These are phyloP conservation scores for Drosophila cardini DNA, from an alignment of 1,140 invertebrate genomes.

Conservation along the genomic window DNA sequence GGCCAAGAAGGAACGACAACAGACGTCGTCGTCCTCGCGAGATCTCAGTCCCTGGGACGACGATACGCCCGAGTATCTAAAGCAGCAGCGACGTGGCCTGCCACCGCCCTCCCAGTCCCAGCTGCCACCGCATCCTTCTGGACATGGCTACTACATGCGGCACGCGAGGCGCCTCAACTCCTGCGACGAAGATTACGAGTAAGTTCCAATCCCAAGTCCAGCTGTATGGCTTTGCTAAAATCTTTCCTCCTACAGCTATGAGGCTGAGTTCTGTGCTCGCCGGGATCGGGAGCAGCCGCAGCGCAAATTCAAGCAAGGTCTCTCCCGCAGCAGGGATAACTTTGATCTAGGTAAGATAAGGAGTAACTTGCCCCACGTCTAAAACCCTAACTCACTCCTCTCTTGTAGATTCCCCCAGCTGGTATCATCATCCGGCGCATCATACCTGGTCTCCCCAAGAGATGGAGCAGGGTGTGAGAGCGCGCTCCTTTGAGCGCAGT, in stretches of 20 bases:
- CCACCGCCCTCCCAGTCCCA: slow-evolving; percentile 47
- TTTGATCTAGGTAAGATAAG: slow-evolving; percentile 72
- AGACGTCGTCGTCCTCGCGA: slow-evolving; percentile 88
- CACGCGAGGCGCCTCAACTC: slow-evolving; percentile 81
- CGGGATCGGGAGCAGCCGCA: slow-evolving; percentile 67
- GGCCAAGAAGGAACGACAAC: slow-evolving; percentile 85
- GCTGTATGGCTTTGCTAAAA: not conserved
- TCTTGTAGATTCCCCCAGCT: slow-evolving; percentile 73
- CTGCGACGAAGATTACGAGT: slow-evolving; percentile 86
- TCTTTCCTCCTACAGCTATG: slow-evolving; percentile 58
- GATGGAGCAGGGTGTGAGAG: slow-evolving; percentile 70
- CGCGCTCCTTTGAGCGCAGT: slow-evolving; percentile 77
- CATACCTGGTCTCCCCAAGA: slow-evolving; percentile 84
- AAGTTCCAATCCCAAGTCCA: slow-evolving; percentile 39
- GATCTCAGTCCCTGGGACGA: slow-evolving; percentile 91
- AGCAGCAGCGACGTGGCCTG: slow-evolving; percentile 48
- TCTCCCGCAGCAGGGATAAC: slow-evolving; percentile 80
- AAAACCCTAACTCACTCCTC: not conserved
- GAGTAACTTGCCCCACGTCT: too few species aligned
- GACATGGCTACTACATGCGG: slow-evolving; percentile 80
- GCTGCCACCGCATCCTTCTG: slow-evolving; percentile 38
- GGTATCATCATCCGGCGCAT: slow-evolving; percentile 80
- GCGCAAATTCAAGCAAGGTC: slow-evolving; percentile 75
- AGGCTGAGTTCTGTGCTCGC: slow-evolving; percentile 73
- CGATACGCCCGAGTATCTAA: slow-evolving; percentile 85